phyloP scores from a whole-genome alignment of 2,113 vertebrate species.

The Leucopsar rothschildi region DNA sequence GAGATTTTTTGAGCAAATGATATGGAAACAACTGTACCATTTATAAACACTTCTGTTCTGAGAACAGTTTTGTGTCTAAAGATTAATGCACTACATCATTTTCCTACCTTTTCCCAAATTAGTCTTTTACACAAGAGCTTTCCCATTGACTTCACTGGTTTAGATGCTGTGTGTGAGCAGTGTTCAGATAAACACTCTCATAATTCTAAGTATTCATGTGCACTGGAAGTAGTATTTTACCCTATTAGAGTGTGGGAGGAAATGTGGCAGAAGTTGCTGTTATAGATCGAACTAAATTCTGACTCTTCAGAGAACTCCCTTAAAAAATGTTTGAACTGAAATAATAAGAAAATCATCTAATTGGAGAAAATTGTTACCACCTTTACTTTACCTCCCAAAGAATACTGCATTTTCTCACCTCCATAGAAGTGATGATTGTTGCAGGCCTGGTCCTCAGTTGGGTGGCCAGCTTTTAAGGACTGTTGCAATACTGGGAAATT shows the following conservation, averaged over 20 bases:
- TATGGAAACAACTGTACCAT: background rate
- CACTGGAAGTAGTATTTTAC: background rate
- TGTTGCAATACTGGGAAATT: conserved; percentile 80
- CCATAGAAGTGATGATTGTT: conserved; percentile 81
- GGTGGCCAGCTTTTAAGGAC: conserved; percentile 78
- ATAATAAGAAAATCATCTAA: background rate
- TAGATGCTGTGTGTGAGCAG: background rate
- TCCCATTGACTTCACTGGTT: background rate
- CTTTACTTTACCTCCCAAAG: background rate
- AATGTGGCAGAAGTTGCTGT: background rate
- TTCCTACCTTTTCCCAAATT: background rate
- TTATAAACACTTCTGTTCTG: background rate
- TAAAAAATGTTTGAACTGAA: background rate
- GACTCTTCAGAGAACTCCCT: background rate
- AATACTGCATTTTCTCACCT: conserved; percentile 67
- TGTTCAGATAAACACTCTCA: background rate
- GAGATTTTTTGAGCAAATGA: background rate
- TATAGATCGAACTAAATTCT: background rate
- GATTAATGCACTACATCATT: background rate
- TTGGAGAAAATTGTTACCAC: background rate
- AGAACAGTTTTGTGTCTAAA: background rate
- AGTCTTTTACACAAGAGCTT: background rate
- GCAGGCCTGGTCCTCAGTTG: conserved; percentile 70
- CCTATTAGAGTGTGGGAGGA: background rate
- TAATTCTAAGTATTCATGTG: background rate